Evolutionary conservation across 2,888 invertebrate genomes (phyloP).

Genomic region (Pseudanteris insignis): DNA sequence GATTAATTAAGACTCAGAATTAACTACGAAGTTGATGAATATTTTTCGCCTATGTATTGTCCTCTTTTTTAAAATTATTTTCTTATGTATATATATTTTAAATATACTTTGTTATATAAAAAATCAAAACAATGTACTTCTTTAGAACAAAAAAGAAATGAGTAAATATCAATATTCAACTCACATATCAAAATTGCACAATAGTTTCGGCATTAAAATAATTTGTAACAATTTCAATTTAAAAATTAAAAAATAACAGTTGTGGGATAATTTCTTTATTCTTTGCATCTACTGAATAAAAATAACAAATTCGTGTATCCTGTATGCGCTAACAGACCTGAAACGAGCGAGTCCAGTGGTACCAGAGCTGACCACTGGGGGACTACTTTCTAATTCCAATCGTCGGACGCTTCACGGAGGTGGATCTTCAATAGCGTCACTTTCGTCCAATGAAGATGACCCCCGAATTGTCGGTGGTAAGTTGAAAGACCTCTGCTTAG

Average conservation of each 20-base stretch:
- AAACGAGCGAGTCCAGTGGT: conserved; percentile 68
- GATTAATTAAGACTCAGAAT: no score
- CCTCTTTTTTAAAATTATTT: no score
- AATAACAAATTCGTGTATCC: conserved; percentile 49
- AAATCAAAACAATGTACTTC: no score
- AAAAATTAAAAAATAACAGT: conserved; percentile 12
- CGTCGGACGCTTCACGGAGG: conserved; percentile 61
- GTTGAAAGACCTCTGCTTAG: conserved; percentile 49
- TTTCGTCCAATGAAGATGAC: conserved; percentile 68
- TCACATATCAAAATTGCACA: no score
- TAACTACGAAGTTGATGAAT: no score
- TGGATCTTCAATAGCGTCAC: conserved; percentile 65
- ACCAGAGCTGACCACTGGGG: conserved; percentile 67
- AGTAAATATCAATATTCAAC: no score
- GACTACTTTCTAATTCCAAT: conserved; percentile 65
- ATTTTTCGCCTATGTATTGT: no score
- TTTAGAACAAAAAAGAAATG: no score
- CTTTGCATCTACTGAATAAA: conserved; percentile 22
- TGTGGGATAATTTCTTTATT: conserved; percentile 6
- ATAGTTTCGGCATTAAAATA: no score
- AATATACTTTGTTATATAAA: no score
- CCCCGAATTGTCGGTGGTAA: conserved; percentile 68
- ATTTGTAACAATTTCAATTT: no score
- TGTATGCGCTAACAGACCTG: conserved; percentile 67
- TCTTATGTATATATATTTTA: no score